These are phyloP conservation scores for Hirtodrosophila cameraria DNA, from an alignment of 2,888 invertebrate genomes.

Conservation along the genomic window DNA sequence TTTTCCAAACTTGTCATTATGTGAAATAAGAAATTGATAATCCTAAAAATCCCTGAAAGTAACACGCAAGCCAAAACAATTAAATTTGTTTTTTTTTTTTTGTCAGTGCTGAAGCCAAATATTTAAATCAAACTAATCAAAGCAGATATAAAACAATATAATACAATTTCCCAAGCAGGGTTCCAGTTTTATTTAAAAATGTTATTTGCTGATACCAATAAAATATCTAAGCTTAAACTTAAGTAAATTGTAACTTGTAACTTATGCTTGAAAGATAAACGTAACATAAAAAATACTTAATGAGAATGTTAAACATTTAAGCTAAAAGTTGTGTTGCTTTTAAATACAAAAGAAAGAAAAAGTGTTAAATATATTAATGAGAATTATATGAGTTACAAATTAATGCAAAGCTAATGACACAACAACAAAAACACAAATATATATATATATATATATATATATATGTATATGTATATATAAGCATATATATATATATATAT, in stretches of 20 bases:
- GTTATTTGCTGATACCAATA: background rate
- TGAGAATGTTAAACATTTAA: constrained; percentile 62
- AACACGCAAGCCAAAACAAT: no score
- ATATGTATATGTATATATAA: constrained; percentile 33
- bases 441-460: constrained; percentile 33
- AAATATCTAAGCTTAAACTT: constrained; percentile 17
- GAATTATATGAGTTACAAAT: constrained; percentile 35
- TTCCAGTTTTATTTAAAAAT: background rate
- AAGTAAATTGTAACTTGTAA: constrained; percentile 41
- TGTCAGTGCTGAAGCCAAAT: no score
- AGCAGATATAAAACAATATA: background rate
- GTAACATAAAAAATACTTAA: constrained; percentile 56
- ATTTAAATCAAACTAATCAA: background rate
- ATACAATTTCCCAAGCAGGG: background rate
- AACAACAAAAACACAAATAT: constrained; percentile 21
- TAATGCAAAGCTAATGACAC: constrained; percentile 49
- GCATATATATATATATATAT: constrained; percentile 32
- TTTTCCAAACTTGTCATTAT: background rate
- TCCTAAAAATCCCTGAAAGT: no score
- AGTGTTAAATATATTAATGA: constrained; percentile 44
- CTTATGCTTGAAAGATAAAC: constrained; percentile 41
- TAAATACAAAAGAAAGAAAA: constrained; percentile 32
- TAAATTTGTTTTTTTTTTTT: no score
- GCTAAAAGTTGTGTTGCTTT: constrained; percentile 61
- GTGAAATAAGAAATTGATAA: no score